Evolutionary conservation across 2,888 invertebrate species (phyloP), one percentile per base, ranked within the genome.

Genomic region (Sympetrum striolatum): DNA sequence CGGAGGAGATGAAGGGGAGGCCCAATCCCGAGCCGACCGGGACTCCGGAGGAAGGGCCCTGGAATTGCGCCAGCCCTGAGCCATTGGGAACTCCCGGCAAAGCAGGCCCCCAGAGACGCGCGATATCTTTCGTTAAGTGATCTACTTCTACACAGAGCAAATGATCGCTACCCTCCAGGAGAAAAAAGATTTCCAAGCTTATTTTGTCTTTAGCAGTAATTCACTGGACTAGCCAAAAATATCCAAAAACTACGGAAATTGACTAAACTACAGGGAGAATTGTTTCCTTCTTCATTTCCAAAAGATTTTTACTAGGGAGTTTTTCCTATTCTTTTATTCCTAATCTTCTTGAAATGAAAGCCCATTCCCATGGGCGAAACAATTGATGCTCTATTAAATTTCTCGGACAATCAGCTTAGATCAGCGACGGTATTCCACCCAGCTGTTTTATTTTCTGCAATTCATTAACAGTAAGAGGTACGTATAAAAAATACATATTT

Each of bases 41-140:
- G 86, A 64, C 86, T 86, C 86, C 86, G 86, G 60, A 37, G 82
- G 58, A 25, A 82, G 82, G 82, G 86, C 86, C 64, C 86, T 86
- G 86, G n/a, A 86, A 86, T 58, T 58, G 81, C 81, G 73, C 73
- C 73, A 73, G 73, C 60, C 73, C 73, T 73, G 18, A 73, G 73
- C 73, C 31, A 73, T 31, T 73, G 73, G 14, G 73, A 73, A 25
- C 73, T 73, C 31, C 31, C 73, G 25, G 73, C 64, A 73, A 31
- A 73, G 73, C 73, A 73, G 73, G 73, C 31, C 73, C 31, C 25
- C 73, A 73, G 73, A 73, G 73, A 73, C 73, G 73, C 73, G 73
- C 25, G 25, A 31, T 73, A 31, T 31, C 73, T 73, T 31, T 73
- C 31, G 31, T 73, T 73, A 25, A 73, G 31, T 25, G 73, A 53